phyloP scores from a whole-genome alignment of 2,797 vertebrate species.

The Microchirus variegatus region DNA sequence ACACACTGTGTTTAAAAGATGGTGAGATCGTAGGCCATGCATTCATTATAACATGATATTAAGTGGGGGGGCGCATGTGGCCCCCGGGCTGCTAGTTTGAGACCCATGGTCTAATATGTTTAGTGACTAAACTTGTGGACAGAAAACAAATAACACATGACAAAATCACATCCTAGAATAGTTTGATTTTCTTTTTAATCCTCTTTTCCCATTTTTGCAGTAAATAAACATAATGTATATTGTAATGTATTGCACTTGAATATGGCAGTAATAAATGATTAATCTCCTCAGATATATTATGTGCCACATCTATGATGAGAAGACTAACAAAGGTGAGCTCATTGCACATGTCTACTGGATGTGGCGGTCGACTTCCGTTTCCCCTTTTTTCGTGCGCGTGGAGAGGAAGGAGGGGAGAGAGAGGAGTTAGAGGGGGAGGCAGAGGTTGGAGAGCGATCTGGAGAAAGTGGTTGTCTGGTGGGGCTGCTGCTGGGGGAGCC shows the following conservation, averaged over 20 bases:
- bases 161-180: slow-evolving; percentile 6
- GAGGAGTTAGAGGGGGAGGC: slow-evolving; percentile 30
- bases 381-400: slow-evolving; percentile 36
- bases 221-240: slow-evolving; percentile 36
- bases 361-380: slow-evolving; percentile 34
- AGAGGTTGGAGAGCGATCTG: slow-evolving; percentile 78
- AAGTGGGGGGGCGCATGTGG: too few species aligned
- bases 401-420: slow-evolving; percentile 38
- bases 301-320: too few species aligned
- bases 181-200: slow-evolving; percentile 2
- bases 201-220: slow-evolving; percentile 3
- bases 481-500: slow-evolving; percentile 83
- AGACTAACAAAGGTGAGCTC: slow-evolving; percentile 1
- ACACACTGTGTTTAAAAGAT: too few species aligned
- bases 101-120: too few species aligned
- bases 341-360: slow-evolving; percentile 25
- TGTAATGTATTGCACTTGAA: slow-evolving; percentile 21
- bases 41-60: too few species aligned
- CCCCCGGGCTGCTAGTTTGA: too few species aligned
- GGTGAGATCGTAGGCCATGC: too few species aligned
- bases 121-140: not conserved
- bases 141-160: slow-evolving; percentile 6
- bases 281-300: too few species aligned
- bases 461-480: slow-evolving; percentile 84
- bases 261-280: slow-evolving; percentile 14